phyloP scores from a whole-genome alignment of 2,888 invertebrate species.

The Escarpia spicata region DNA sequence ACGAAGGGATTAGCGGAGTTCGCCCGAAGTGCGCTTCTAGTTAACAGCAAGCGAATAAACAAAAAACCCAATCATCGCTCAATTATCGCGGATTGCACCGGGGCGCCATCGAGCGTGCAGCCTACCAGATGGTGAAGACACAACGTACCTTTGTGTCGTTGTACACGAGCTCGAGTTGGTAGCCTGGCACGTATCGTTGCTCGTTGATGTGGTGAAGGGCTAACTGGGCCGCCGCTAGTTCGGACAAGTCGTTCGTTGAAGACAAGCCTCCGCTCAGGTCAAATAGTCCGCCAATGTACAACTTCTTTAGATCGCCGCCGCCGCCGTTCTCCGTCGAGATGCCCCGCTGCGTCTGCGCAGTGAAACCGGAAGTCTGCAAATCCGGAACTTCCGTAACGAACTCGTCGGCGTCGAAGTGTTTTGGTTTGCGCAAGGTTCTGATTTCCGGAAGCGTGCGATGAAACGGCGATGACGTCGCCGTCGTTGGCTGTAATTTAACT shows the following conservation, averaged over 20 bases:
- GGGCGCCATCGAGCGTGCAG: not conserved
- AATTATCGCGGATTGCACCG: not conserved
- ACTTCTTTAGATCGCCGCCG: conserved; percentile 25
- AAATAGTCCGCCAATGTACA: conserved; percentile 53
- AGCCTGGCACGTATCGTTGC: conserved; percentile 76
- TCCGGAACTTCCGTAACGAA: not conserved
- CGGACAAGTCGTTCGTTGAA: conserved; percentile 36
- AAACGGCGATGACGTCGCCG: not conserved
- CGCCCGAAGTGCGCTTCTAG: not conserved
- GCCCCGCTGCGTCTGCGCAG: not conserved
- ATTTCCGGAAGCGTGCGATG: not conserved
- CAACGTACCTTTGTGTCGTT: conserved; percentile 85
- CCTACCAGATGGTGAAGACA: not conserved
- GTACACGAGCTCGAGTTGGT: conserved; percentile 78
- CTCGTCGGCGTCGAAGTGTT: not conserved
- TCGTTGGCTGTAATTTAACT: not conserved
- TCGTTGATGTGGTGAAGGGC: conserved; percentile 84
- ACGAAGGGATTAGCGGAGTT: not conserved
- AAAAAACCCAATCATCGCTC: not conserved
- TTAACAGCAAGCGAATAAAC: not conserved
- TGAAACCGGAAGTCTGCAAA: not conserved
- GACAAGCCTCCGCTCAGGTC: conserved; percentile 40
- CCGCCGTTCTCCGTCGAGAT: not conserved
- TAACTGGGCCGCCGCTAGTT: conserved; percentile 75
- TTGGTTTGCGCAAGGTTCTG: not conserved